Conservation (phyloP, 1,140 invertebrate genomes). For the Trachymyrmex cornetzi region DNA sequence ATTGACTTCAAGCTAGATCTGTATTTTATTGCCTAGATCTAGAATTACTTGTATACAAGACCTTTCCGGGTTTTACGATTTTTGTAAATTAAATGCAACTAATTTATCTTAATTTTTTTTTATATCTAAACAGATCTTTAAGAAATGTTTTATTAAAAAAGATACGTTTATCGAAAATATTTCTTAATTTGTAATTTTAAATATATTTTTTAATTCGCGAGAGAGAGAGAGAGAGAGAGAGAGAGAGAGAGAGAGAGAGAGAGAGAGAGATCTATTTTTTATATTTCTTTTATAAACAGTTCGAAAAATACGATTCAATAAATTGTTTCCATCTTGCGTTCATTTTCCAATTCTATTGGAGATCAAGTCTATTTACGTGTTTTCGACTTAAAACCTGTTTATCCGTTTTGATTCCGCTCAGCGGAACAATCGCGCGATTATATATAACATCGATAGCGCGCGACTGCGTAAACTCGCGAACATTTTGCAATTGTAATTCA, state of each 20-base stretch:
- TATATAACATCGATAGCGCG: slow-evolving; percentile 34
- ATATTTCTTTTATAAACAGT: neutral
- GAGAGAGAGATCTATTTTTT: too few species aligned
- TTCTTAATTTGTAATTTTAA: neutral
- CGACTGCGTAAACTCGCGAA: slow-evolving; percentile 26
- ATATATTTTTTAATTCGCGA: neutral
- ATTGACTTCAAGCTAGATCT: neutral
- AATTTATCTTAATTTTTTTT: neutral
- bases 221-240: too few species aligned
- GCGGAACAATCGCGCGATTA: slow-evolving; percentile 29
- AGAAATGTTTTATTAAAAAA: neutral
- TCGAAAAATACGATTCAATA: neutral
- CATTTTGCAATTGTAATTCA: slow-evolving; percentile 60
- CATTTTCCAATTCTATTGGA: neutral
- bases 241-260: too few species aligned
- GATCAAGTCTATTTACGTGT: slow-evolving; percentile 4
- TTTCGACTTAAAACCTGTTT: slow-evolving; percentile 19
- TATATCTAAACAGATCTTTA: neutral
- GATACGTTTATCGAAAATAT: neutral
- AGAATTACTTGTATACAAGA: neutral
- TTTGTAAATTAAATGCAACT: neutral
- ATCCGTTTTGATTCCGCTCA: slow-evolving; percentile 25
- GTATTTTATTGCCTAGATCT: neutral
- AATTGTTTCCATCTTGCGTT: neutral
- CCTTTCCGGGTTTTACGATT: neutral